phyloP scores from a whole-genome alignment of 2,888 invertebrate genomes.

The Calliopum simillimum region DNA sequence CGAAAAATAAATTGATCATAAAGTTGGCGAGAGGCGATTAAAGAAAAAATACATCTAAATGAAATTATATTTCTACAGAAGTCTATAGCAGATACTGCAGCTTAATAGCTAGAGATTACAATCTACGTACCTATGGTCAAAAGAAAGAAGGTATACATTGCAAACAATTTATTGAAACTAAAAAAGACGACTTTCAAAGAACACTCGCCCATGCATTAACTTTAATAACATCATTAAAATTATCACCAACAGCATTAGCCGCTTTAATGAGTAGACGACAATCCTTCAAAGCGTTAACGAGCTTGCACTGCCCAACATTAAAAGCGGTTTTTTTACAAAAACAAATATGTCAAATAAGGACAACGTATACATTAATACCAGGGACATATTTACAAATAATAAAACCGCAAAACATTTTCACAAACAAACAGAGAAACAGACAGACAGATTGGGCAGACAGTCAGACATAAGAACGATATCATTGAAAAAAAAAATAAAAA shows the following conservation, averaged over 20 bases:
- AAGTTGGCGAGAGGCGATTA: too few species aligned
- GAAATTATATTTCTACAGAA: too few species aligned
- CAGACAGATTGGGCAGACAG: not conserved
- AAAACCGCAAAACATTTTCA: constrained; percentile 52
- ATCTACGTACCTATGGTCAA: too few species aligned
- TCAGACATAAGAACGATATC: not conserved
- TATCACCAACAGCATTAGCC: constrained; percentile 3
- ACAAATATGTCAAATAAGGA: constrained; percentile 28
- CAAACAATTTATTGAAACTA: too few species aligned
- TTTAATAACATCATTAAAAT: constrained; percentile 11
- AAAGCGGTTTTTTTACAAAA: not conserved
- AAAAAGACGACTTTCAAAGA: too few species aligned
- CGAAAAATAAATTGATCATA: too few species aligned
- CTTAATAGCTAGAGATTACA: too few species aligned
- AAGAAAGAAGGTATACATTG: too few species aligned
- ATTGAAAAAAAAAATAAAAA: constrained; percentile 23
- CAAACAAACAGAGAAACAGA: constrained; percentile 24
- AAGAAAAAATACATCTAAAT: too few species aligned
- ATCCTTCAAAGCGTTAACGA: constrained; percentile 24
- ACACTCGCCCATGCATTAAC: not conserved
- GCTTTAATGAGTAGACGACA: constrained; percentile 14
- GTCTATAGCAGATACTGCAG: too few species aligned
- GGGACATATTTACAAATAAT: constrained; percentile 51
- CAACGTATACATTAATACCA: constrained; percentile 14
- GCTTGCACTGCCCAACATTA: not conserved